phyloP scores from a whole-genome alignment of 1,140 invertebrate species.

The Drosophila rufa region DNA sequence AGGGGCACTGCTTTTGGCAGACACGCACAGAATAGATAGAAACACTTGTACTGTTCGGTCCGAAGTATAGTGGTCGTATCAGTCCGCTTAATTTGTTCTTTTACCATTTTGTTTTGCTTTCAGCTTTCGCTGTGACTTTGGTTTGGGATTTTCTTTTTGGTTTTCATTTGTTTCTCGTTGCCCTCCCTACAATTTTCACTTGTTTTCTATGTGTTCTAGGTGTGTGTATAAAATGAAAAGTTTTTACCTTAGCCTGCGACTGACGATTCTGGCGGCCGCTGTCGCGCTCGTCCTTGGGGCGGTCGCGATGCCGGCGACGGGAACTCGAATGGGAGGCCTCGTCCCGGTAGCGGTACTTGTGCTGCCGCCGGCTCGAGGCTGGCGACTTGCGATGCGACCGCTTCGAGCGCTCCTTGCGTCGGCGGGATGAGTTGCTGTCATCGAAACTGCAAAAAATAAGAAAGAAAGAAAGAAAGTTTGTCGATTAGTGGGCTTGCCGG shows the following conservation, averaged over 20 bases:
- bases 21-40: slow-evolving; percentile 3
- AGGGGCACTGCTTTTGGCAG: slow-evolving; percentile 20
- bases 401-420: slow-evolving; percentile 88
- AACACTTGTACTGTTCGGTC: slow-evolving; percentile 7
- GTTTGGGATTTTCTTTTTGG: slow-evolving; percentile 22
- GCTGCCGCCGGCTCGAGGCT: slow-evolving; percentile 86
- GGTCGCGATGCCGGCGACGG: slow-evolving; percentile 76
- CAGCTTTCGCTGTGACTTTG: slow-evolving; percentile 26
- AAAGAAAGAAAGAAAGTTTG: slow-evolving; percentile 17
- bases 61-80: slow-evolving; percentile 17
- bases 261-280: slow-evolving; percentile 81
- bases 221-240: slow-evolving; percentile 81
- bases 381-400: slow-evolving; percentile 87
- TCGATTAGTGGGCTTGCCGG: slow-evolving; percentile 31
- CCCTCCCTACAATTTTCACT: slow-evolving; percentile 65
- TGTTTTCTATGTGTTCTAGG: slow-evolving; percentile 44
- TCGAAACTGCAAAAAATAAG: slow-evolving; percentile 86
- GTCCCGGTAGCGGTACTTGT: slow-evolving; percentile 87
- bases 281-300: slow-evolving; percentile 81
- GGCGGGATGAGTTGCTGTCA: slow-evolving; percentile 87
- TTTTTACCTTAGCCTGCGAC: slow-evolving; percentile 85
- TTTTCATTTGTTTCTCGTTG: slow-evolving; percentile 47
- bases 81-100: slow-evolving; percentile 51
- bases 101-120: slow-evolving; percentile 63
- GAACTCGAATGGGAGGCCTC: slow-evolving; percentile 84